phyloP scores from a whole-genome alignment of 2,797 vertebrate species.

The Rhinatrema bivittatum region DNA sequence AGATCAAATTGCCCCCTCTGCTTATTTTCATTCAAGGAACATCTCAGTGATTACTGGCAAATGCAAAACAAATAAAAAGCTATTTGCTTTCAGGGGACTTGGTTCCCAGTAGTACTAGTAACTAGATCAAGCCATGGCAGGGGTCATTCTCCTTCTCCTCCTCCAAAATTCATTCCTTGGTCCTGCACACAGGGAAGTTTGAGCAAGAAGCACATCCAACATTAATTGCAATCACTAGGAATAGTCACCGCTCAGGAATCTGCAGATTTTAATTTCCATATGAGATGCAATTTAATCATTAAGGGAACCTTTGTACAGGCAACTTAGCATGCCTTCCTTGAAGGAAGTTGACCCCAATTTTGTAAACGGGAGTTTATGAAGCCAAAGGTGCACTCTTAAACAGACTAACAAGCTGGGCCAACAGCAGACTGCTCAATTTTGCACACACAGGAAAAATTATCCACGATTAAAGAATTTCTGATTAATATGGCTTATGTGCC shows the following conservation, averaged over 20 bases:
- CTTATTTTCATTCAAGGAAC: fast-evolving
- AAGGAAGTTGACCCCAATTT: constrained; percentile 61
- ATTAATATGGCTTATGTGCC: constrained; percentile 75
- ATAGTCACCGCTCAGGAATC: constrained; percentile 64
- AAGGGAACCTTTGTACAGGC: constrained; percentile 47
- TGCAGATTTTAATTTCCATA: constrained; percentile 55
- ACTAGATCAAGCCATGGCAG: too few relatives aligned
- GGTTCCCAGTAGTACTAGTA: not conserved
- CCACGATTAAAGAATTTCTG: constrained; percentile 74
- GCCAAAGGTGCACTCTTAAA: constrained; percentile 73
- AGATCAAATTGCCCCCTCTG: not conserved
- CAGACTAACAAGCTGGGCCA: constrained; percentile 57
- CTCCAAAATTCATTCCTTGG: constrained; percentile 32
- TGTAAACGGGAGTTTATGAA: constrained; percentile 69
- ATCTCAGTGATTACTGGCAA: not conserved
- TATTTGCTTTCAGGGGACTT: not conserved
- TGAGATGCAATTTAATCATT: constrained; percentile 72
- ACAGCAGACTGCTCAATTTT: constrained; percentile 49
- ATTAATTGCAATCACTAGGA: constrained; percentile 63
- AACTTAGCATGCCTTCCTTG: constrained; percentile 33
- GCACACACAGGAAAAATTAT: constrained; percentile 66
- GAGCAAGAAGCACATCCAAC: constrained; percentile 58
- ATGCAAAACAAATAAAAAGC: not conserved
- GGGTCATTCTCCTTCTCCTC: constrained; percentile 8
- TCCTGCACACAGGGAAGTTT: constrained; percentile 21